Conservation (phyloP, 1,140 invertebrate genomes). For the Rhagoletis zephyria region DNA sequence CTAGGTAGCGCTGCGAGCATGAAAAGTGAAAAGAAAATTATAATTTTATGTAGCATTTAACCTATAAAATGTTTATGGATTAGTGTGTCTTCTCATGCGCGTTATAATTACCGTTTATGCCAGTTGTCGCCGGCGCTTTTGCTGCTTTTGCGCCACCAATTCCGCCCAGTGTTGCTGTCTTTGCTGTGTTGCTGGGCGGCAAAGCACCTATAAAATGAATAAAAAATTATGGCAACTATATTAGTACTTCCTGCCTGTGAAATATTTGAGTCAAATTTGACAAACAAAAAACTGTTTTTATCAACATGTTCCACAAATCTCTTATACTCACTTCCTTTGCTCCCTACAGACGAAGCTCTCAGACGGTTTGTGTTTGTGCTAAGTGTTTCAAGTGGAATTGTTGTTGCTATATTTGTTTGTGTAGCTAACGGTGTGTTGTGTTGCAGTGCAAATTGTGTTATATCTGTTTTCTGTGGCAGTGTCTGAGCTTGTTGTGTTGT, state of each 20-base stretch:
- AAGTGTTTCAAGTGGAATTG: constrained; percentile 12
- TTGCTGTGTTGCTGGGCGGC: constrained; percentile 43
- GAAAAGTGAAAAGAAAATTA: no score
- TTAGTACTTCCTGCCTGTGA: neutral
- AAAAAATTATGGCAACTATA: neutral
- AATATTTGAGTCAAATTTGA: neutral
- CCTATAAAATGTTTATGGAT: neutral
- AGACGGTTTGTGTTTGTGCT: constrained; percentile 28
- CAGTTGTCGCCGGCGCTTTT: neutral
- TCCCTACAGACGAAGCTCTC: neutral
- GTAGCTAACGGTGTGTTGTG: neutral
- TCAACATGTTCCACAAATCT: no score
- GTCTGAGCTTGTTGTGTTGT: no score
- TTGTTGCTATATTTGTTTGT: neutral
- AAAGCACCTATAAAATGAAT: neutral
- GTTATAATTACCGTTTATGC: neutral
- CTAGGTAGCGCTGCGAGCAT: neutral
- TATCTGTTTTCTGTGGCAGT: neutral
- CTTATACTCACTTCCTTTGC: neutral
- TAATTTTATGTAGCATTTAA: neutral
- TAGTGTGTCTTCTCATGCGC: neutral
- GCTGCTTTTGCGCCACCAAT: neutral
- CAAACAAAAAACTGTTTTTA: neutral
- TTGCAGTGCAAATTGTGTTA: neutral
- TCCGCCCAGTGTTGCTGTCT: constrained; percentile 50